Base-by-base conservation (phyloP, 2,113 vertebrate genomes). In the Gnathonemus longibarbis region DNA sequence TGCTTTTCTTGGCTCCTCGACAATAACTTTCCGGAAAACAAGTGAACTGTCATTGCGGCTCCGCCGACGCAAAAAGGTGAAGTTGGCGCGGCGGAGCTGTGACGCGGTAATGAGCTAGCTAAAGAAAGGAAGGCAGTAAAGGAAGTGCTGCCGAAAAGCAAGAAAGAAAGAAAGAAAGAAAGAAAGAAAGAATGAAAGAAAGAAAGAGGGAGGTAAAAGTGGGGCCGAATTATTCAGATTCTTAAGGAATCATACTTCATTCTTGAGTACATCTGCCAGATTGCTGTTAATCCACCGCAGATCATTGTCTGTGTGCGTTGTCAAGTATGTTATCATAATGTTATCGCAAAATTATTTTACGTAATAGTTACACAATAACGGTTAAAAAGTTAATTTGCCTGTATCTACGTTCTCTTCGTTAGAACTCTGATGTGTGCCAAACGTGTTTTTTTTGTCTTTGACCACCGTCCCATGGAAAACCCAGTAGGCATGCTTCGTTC, bases 21-120 rank as follows among this genome's bases (percentile, higher is more conserved):
- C 74, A 42, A 45, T 3, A 62, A 8, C 3, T 48, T n/a, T 48
- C 11, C 8, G 48, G 9, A 49, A 74, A 48, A 89, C 6, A 5
- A n/a, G 17, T 53, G 53, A 86, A 35, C 52, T 87, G 77, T 27
- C 52, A 89, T 89, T 84, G 74, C 24, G 85, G 84, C 58, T 52
- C 89, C 89, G 83, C 93, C 93, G 89, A 92, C 91, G 58, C 91
- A 70, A 90, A 92, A 93, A 66, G 91, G 91, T 91, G 49, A 84
- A 77, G 92, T 66, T 66, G 52, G 62, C 91, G 46, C 62, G 89
- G 48, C 85, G 27, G 88, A 89, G 74, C 89, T 46, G 86, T 92
- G 91, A 91, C 91, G 92, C 89, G 91, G 31, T 50, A 62, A 92
- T 91, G 50, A 88, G 13, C 52, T 84, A 90, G 91, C 91, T 89